Conservation (phyloP, 2,113 vertebrate genomes). For the Lates calcarifer region DNA sequence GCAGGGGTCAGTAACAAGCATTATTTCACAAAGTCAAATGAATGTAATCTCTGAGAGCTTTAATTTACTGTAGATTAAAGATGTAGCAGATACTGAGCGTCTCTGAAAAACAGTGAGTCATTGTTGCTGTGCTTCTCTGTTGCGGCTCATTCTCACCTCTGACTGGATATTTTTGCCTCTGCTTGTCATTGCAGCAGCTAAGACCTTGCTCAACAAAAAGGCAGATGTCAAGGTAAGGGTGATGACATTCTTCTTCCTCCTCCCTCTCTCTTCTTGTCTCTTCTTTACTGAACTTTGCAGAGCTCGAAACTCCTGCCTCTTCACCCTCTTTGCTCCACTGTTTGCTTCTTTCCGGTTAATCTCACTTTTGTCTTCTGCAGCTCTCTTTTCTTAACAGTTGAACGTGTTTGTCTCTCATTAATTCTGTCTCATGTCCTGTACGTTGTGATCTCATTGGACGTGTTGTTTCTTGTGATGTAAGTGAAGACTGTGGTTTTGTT, state of each 20-base stretch:
- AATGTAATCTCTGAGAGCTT: background rate
- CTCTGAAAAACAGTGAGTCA: background rate
- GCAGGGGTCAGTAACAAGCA: constrained; percentile 7
- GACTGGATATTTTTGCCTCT: constrained; percentile 29
- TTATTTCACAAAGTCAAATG: background rate
- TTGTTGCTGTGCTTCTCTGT: background rate
- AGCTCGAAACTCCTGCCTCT: background rate
- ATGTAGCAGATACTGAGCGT: background rate
- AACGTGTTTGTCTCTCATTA: constrained; percentile 1
- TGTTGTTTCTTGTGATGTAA: constrained; percentile 5
- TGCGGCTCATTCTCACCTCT: constrained; percentile 13
- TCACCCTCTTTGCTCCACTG: background rate
- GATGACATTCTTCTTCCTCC: background rate
- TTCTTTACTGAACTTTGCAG: background rate
- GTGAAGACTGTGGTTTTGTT: constrained; percentile 1
- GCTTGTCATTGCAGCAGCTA: constrained; percentile 78
- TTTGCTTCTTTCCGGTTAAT: constrained; percentile 8
- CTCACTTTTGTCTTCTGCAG: background rate
- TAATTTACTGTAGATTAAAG: constrained; percentile 6
- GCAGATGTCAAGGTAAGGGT: constrained; percentile 82
- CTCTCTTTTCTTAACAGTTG: background rate
- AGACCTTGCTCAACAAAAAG: constrained; percentile 83
- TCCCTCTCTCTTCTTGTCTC: background rate
- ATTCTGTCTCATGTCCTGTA: background rate
- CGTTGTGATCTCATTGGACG: background rate